These are phyloP conservation scores for Microtus richardsoni DNA, from an alignment of 2,113 vertebrate species.

Conservation along the genomic window DNA sequence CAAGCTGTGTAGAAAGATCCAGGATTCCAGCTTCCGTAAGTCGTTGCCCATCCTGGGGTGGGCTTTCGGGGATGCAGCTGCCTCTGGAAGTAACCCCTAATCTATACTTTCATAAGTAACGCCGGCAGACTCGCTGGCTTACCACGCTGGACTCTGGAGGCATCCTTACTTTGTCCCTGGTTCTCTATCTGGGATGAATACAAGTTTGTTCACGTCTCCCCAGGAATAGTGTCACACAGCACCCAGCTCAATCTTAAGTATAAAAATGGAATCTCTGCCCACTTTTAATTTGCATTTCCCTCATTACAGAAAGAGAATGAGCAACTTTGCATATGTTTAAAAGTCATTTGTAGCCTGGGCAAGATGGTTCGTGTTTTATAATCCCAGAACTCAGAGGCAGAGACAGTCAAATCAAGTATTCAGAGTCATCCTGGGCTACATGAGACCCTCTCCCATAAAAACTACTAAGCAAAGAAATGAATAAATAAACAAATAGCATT, in stretches of 20 bases:
- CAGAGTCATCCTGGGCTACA: not conserved
- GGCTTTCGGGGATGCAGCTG: not conserved
- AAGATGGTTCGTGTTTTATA: not conserved
- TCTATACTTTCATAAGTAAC: too few relatives aligned
- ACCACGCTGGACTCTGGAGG: not conserved
- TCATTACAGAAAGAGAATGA: conserved; percentile 19
- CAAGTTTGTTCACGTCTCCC: not conserved
- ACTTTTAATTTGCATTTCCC: conserved; percentile 52
- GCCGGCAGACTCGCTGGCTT: too few relatives aligned
- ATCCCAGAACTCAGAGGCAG: not conserved
- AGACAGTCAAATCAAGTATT: not conserved
- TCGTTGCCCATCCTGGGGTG: not conserved
- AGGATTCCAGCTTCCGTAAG: not conserved
- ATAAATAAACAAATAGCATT: not conserved
- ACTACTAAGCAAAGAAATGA: not conserved
- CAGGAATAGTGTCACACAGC: not conserved
- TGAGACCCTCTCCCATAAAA: not conserved
- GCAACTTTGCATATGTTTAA: not conserved
- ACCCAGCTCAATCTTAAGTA: not conserved
- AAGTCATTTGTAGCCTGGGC: not conserved
- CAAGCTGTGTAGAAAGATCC: not conserved
- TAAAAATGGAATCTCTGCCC: conserved; percentile 16
- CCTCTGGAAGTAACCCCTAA: not conserved
- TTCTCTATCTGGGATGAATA: not conserved
- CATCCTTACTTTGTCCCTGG: not conserved